Evolutionary conservation across 2,797 vertebrate species (phyloP).

Genomic region (Syndactyla subalaris): DNA sequence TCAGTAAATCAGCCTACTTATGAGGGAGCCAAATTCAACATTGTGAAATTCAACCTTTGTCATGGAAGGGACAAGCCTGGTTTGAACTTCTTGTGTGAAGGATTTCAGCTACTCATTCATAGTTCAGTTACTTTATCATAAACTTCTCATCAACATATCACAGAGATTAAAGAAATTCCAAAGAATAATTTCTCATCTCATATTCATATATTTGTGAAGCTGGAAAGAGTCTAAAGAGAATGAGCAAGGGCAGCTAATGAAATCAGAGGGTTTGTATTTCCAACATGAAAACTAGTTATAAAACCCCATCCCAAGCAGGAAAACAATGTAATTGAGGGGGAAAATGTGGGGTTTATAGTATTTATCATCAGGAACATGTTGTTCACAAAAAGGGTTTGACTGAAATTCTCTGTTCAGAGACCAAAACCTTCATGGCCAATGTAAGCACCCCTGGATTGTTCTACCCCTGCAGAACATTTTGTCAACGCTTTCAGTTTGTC

Average conservation of each 20-base stretch:
- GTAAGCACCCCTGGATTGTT: background rate
- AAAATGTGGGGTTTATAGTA: background rate
- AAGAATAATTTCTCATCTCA: background rate
- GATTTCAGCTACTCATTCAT: background rate
- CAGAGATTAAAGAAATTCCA: constrained; percentile 8
- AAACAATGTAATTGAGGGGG: background rate
- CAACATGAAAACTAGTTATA: background rate
- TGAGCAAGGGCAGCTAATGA: background rate
- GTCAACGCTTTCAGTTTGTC: background rate
- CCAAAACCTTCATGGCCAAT: background rate
- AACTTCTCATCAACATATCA: constrained; percentile 6
- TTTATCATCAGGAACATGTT: background rate
- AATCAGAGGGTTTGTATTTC: background rate
- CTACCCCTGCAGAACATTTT: background rate
- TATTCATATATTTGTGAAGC: background rate
- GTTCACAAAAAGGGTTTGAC: background rate
- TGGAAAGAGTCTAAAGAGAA: background rate
- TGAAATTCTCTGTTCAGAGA: background rate
- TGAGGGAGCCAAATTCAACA: background rate
- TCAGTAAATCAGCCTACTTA: background rate
- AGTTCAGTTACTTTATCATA: background rate
- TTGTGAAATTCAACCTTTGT: background rate
- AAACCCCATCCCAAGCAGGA: background rate
- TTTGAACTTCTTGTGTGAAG: background rate
- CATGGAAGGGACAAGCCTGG: background rate